Conservation (phyloP, 2,888 invertebrate species). For the Salpingus planirostris region DNA sequence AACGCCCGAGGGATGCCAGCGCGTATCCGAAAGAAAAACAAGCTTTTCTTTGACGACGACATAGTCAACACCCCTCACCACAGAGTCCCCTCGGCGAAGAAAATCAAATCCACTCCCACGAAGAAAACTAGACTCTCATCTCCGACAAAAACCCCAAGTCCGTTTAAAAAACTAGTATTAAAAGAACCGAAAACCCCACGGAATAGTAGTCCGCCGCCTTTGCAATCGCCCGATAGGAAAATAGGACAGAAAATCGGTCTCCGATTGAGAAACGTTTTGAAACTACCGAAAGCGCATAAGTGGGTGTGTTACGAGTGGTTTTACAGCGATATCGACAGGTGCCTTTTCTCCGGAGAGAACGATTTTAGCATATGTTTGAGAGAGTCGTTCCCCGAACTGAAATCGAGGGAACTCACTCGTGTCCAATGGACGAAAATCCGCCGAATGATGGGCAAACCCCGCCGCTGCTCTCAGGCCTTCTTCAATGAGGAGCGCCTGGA, state of each 20-base stretch:
- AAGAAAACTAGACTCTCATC: slow-evolving; percentile 32
- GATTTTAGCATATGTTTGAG: slow-evolving; percentile 90
- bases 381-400: slow-evolving; percentile 89
- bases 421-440: slow-evolving; percentile 94
- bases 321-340: slow-evolving; percentile 95
- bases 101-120: slow-evolving; percentile 50
- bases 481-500: slow-evolving; percentile 91
- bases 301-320: slow-evolving; percentile 99
- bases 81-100: slow-evolving; percentile 61
- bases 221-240: slow-evolving; percentile 64
- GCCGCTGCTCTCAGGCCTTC: slow-evolving; percentile 89
- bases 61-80: slow-evolving; percentile 74
- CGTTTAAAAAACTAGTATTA: too few relatives aligned
- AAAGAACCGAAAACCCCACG: too few relatives aligned
- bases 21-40: slow-evolving; percentile 79
- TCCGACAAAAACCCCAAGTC: slow-evolving; percentile 27
- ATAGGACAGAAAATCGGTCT: slow-evolving; percentile 85
- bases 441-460: slow-evolving; percentile 93
- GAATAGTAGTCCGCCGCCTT: too few relatives aligned
- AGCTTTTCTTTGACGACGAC: slow-evolving; percentile 80
- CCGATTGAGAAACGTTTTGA: slow-evolving; percentile 82
- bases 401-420: slow-evolving; percentile 73
- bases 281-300: slow-evolving; percentile 96
- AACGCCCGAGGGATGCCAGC: slow-evolving; percentile 87
- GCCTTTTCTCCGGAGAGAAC: slow-evolving; percentile 90